These are phyloP conservation scores for Chloroclystis v-ata DNA, from an alignment of 2,888 invertebrate genomes.

Conservation along the genomic window DNA sequence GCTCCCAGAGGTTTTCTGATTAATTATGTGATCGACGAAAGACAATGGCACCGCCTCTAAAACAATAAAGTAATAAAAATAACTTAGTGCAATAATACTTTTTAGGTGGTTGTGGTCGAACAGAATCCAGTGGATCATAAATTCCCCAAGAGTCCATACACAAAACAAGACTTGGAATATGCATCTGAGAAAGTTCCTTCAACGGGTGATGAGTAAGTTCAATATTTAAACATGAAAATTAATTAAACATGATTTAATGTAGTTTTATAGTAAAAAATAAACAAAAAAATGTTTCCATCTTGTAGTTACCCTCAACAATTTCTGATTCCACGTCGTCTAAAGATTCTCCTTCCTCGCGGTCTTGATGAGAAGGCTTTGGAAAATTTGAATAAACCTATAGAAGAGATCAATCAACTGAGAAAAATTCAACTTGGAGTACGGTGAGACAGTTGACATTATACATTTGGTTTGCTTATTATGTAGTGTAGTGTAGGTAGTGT, in stretches of 20 bases:
- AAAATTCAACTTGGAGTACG: constrained; percentile 28
- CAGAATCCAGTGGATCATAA: constrained; percentile 35
- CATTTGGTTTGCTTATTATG: no score
- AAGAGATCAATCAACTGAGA: constrained; percentile 29
- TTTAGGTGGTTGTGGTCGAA: constrained; percentile 51
- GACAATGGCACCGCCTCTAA: no score
- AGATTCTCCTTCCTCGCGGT: constrained; percentile 45
- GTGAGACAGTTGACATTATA: constrained; percentile 20
- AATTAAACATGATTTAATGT: no score
- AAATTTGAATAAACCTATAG: constrained; percentile 26
- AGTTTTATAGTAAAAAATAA: no score
- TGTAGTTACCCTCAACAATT: constrained; percentile 37
- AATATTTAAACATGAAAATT: no score
- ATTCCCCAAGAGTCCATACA: constrained; percentile 42
- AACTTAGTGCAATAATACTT: background rate
- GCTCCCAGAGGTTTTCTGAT: no score
- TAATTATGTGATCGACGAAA: no score
- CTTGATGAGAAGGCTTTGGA: constrained; percentile 46
- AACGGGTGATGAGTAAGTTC: constrained; percentile 37
- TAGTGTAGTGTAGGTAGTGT: no score
- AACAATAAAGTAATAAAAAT: no score
- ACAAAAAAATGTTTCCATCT: no score
- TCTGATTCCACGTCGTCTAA: constrained; percentile 46
- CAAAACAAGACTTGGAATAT: constrained; percentile 32
- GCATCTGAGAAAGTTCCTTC: constrained; percentile 34